Percentiles rank a stretch among this genome's conserved stretches.
Conservation (phyloP, 2,113 vertebrate species). For the Dicerorhinus sumatrensis region DNA sequence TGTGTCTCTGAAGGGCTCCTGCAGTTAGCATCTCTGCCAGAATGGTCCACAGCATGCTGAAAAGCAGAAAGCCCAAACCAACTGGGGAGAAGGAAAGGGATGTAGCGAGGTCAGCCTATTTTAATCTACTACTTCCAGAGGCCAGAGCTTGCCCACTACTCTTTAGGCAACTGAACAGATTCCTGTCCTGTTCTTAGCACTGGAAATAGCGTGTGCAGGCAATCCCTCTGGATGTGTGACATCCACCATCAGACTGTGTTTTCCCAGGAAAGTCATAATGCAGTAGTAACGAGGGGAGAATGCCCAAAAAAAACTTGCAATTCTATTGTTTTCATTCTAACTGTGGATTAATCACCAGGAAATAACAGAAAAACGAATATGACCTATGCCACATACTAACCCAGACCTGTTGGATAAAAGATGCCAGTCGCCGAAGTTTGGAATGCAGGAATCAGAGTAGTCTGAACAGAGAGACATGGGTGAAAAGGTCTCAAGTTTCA, state of each 20-base stretch:
- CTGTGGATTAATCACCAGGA: not conserved
- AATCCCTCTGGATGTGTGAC: accelerated
- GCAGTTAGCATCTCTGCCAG: no score
- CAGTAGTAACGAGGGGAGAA: not conserved
- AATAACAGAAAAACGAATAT: not conserved
- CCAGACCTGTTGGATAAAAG: not conserved
- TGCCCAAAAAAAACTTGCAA: not conserved
- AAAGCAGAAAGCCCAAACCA: not conserved
- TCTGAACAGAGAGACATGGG: not conserved
- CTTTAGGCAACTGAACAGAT: not conserved
- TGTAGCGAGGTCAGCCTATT: accelerated
- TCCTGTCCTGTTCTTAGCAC: not conserved
- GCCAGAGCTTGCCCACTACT: no score
- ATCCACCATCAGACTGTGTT: not conserved
- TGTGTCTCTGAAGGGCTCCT: not conserved
- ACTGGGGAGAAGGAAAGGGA: accelerated
- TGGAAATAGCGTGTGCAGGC: accelerated
- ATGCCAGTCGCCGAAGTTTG: not conserved
- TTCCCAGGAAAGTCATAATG: not conserved
- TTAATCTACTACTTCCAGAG: not conserved
- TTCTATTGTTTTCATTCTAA: not conserved
- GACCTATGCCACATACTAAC: not conserved
- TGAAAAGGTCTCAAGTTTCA: not conserved
- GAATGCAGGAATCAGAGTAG: not conserved
- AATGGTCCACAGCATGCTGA: accelerated